These are phyloP conservation scores for Hymenochirus boettgeri DNA, from an alignment of 2,113 vertebrate genomes.

Conservation along the genomic window DNA sequence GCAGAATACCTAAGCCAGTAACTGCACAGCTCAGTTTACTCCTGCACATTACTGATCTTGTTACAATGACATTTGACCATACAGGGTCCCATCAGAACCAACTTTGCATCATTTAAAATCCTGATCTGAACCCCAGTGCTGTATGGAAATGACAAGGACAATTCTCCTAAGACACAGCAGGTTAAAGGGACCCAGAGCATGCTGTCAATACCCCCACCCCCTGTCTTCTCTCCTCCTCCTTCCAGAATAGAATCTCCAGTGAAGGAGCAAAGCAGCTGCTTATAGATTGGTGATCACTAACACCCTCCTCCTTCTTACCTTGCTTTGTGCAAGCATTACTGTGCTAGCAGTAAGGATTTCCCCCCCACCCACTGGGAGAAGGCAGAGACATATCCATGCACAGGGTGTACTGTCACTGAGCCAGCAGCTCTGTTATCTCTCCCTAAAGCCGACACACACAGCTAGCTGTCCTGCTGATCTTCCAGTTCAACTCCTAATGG, in stretches of 20 bases:
- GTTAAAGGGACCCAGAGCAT: slow-evolving; percentile 7
- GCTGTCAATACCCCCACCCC: not conserved
- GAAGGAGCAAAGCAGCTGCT: slow-evolving; percentile 3
- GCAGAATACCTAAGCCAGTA: too few species aligned
- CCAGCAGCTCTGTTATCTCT: slow-evolving; percentile 1
- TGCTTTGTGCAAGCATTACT: not conserved
- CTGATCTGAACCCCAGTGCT: not conserved
- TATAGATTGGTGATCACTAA: not conserved
- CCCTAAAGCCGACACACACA: not conserved
- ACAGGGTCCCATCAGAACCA: too few species aligned
- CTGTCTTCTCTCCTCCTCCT: not conserved
- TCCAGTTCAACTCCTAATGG: slow-evolving; percentile 50
- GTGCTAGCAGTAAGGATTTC: not conserved
- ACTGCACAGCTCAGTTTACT: too few species aligned
- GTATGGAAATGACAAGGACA: not conserved
- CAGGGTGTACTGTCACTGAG: not conserved
- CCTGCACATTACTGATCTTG: too few species aligned
- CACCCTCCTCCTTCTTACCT: too few species aligned
- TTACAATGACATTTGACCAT: too few species aligned
- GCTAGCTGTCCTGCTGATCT: not conserved
- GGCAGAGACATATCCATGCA: not conserved
- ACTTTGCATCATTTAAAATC: too few species aligned
- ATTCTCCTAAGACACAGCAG: not conserved
- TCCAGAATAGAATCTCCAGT: not conserved
- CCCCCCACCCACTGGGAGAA: not conserved